Conservation (phyloP, 2,797 vertebrate genomes). For the Zalophus californianus region DNA sequence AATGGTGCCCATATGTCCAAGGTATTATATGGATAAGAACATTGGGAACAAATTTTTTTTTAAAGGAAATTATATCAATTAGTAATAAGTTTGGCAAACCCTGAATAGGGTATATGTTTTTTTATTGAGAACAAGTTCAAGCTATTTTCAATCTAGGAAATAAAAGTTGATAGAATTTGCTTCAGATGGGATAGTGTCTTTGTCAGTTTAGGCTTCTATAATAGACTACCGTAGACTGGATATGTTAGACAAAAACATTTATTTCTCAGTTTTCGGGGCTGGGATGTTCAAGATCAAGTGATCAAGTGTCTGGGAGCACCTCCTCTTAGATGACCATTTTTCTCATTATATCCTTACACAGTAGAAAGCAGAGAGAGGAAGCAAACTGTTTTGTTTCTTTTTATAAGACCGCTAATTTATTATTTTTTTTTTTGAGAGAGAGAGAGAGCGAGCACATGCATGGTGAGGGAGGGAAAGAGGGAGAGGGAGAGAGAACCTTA, state of each 20-base stretch:
- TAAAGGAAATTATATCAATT: background rate
- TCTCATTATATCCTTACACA: background rate
- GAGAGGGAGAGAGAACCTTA: background rate
- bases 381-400: background rate
- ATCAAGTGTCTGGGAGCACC: background rate
- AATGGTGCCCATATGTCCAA: background rate
- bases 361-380: background rate
- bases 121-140: background rate
- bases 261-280: background rate
- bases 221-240: background rate
- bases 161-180: slow-evolving; percentile 27
- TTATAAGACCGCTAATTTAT: background rate
- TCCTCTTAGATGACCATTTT: background rate
- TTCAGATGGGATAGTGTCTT: background rate
- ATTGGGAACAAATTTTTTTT: background rate
- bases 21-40: background rate
- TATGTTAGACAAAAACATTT: background rate
- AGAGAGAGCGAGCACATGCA: background rate
- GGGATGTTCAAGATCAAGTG: background rate
- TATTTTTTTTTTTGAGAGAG: background rate
- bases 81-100: background rate
- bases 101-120: background rate
- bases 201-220: background rate
- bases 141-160: background rate
- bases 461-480: background rate